phyloP scores from a whole-genome alignment of 2,113 vertebrate genomes.

The Balaeniceps rex region DNA sequence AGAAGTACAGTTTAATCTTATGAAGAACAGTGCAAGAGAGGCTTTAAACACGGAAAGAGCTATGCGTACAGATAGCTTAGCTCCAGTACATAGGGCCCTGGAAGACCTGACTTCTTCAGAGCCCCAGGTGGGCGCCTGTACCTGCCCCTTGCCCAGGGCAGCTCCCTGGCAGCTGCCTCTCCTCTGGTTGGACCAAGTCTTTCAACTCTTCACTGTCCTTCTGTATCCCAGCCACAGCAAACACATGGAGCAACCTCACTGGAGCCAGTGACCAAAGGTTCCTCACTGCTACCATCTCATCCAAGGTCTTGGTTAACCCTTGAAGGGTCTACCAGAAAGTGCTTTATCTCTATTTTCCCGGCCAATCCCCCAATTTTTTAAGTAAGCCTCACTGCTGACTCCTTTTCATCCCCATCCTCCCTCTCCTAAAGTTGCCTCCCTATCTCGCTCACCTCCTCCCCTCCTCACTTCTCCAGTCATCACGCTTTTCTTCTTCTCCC shows the following conservation, averaged over 20 bases:
- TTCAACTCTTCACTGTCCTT: not conserved
- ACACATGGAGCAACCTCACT: not conserved
- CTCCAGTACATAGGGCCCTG: not conserved
- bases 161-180: not conserved
- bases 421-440: not conserved
- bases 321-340: not conserved
- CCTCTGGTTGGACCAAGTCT: not conserved
- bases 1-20: not conserved
- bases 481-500: not conserved
- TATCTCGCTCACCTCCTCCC: not conserved
- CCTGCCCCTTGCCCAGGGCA: rapidly evolving
- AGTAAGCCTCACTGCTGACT: not conserved
- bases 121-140: rapidly evolving
- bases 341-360: not conserved
- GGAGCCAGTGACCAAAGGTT: not conserved
- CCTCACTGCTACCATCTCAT: not conserved
- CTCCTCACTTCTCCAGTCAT: not conserved
- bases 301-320: not conserved
- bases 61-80: not conserved
- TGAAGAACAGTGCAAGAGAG: not conserved
- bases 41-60: not conserved
- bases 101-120: not conserved
- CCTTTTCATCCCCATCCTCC: not conserved
- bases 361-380: not conserved
- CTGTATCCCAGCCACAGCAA: slow-evolving; percentile 6